A percentile compares a stretch with the other conserved stretches of the same genome.
Evolutionary conservation across 2,888 invertebrate species (phyloP).

Genomic region (Mythimna ferrago): DNA sequence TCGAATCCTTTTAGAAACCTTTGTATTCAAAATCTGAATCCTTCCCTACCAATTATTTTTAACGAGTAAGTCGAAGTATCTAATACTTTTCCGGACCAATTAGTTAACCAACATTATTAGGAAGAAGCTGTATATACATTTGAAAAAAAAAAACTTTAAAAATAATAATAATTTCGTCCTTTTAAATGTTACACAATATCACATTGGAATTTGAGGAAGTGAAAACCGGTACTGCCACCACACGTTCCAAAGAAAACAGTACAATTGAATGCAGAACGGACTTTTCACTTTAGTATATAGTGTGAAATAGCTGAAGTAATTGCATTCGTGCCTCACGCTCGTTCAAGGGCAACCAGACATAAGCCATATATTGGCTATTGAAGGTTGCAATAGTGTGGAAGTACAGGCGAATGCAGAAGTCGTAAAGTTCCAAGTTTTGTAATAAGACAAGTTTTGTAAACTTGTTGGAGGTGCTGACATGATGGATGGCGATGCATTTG

Average conservation of each 20-base stretch:
- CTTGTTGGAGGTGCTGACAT: neutral
- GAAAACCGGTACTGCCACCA: constrained; percentile 29
- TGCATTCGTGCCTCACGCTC: constrained; percentile 79
- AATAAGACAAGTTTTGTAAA: neutral
- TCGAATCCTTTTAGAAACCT: neutral
- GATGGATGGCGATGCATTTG: constrained; percentile 6
- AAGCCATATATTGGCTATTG: constrained; percentile 60
- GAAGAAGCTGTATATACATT: neutral
- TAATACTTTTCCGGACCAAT: constrained; percentile 6
- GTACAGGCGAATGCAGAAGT: constrained; percentile 46
- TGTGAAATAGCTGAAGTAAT: constrained; percentile 78
- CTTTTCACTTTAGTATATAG: constrained; percentile 67
- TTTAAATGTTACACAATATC: no score
- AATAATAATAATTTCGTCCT: no score
- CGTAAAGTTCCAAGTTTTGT: constrained; percentile 18
- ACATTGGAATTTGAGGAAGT: constrained; percentile 1
- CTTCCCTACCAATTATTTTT: constrained; percentile 12
- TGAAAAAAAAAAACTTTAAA: no score
- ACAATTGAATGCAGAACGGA: constrained; percentile 53
- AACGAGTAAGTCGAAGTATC: constrained; percentile 4
- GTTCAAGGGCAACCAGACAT: constrained; percentile 51
- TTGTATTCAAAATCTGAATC: neutral
- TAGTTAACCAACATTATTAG: neutral
- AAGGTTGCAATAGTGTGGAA: constrained; percentile 51
- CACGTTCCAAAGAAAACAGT: constrained; percentile 41